Base-by-base conservation (phyloP, 2,888 invertebrate species). In the Tyria jacobaeae region DNA sequence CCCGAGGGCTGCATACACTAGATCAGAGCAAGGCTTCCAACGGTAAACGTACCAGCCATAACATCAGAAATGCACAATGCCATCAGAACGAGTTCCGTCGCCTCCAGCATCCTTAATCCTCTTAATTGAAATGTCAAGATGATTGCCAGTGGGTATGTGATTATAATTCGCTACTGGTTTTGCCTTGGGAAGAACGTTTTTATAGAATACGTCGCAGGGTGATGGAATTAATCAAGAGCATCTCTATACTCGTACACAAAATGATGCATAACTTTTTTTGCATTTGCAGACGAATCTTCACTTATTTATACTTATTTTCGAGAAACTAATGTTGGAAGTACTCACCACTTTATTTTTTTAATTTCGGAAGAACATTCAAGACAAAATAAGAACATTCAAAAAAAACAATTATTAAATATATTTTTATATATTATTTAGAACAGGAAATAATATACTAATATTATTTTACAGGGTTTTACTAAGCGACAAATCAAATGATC, bases 81-180 rank as follows among this genome's bases (percentile, higher is more conserved):
- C 71, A 71, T 66, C 63, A 64, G 52, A 76, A 74, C 75, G 48
- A 25, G 75, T 70, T 71, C 68, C 70, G 24, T 27, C 47, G 59
- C 59, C 74, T 53, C 54, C 58, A 62, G 71, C 60, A 70, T 70
- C 61, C 65, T 62, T 49, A 59, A 60, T 59, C 62, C 71, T 62
- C 69, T 71, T 82, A 84, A 84, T 84, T 84, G 83, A 84, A 84
- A 84, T 71, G 80, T 83, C 83, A 74, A 73, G 76, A 77, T 76
- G 77, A 73, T 74, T 70, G 78, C 73, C 69, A 74, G 73, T 76
- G 73, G 76, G 78, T 79, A 79, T 75, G 75, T 79, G 74, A 72
- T 79, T 82, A 80, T 75, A 76, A 80, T 80, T 79, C 56, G 73
- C 82, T 81, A 80, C 82, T 76, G 80, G 81, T 79, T 74, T 73